These are phyloP conservation scores for Pycnonotus jocosus DNA, from an alignment of 2,113 vertebrate species.

Conservation along the genomic window DNA sequence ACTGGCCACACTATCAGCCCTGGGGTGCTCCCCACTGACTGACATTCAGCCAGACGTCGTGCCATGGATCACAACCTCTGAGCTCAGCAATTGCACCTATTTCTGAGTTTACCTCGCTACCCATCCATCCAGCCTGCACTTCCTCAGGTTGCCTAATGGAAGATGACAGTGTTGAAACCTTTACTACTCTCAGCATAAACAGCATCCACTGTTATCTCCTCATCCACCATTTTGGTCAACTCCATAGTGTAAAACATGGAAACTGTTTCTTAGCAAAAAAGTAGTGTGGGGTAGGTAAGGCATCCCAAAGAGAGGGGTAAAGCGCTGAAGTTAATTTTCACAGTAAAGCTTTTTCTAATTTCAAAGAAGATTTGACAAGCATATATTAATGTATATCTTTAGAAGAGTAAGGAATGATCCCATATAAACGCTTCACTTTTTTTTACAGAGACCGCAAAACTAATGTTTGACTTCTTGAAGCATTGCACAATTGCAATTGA, in stretches of 20 bases:
- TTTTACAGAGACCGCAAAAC: neutral
- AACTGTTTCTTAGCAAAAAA: neutral
- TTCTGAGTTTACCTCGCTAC: neutral
- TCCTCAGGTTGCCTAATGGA: neutral
- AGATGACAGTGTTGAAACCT: neutral
- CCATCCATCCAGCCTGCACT: neutral
- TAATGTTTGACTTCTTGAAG: neutral
- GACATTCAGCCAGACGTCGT: neutral
- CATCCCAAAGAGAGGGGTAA: neutral
- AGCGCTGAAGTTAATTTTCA: neutral
- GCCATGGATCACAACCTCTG: neutral
- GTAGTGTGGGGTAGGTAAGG: neutral
- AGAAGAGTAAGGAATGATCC: neutral
- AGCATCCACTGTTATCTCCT: neutral
- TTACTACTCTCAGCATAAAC: neutral
- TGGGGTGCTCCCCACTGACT: too few relatives aligned
- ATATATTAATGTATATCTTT: neutral
- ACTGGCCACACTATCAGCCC: neutral
- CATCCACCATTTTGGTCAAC: neutral
- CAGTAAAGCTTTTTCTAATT: neutral
- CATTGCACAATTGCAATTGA: neutral
- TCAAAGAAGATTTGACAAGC: neutral
- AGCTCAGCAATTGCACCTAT: accelerated
- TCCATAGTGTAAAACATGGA: neutral
- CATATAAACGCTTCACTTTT: neutral